These are phyloP conservation scores for Trypoxylus dichotomus DNA, from an alignment of 1,140 invertebrate genomes.

Conservation along the genomic window DNA sequence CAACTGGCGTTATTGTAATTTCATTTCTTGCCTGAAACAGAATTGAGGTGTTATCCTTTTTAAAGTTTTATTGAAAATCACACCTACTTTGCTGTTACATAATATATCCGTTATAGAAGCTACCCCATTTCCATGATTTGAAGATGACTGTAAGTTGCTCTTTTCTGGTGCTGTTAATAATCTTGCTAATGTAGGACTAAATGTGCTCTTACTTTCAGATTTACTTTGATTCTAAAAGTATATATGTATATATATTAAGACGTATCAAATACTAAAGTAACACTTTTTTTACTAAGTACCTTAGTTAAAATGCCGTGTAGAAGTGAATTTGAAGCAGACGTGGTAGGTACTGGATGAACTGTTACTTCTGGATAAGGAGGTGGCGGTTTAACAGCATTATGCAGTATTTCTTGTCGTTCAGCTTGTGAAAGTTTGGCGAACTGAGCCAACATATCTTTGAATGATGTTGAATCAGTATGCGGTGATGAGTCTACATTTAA, in stretches of 20 bases:
- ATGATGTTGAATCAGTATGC: slow-evolving; percentile 56
- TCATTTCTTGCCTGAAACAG: slow-evolving; percentile 52
- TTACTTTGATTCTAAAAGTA: slow-evolving; percentile 49
- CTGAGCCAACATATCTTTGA: slow-evolving; percentile 77
- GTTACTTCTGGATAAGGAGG: slow-evolving; percentile 78
- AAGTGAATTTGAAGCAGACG: slow-evolving; percentile 63
- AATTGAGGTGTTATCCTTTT: neutral
- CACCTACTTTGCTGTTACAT: slow-evolving; percentile 63
- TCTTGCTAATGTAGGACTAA: slow-evolving; percentile 77
- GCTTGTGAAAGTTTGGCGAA: slow-evolving; percentile 66
- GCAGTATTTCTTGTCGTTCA: slow-evolving; percentile 56
- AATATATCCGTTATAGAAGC: slow-evolving; percentile 64
- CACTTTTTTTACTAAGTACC: slow-evolving; percentile 46
- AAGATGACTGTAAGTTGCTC: slow-evolving; percentile 49
- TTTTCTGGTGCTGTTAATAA: slow-evolving; percentile 71
- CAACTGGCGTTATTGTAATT: slow-evolving; percentile 63
- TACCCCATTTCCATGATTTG: slow-evolving; percentile 38
- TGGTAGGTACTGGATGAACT: slow-evolving; percentile 65
- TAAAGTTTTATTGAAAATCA: neutral
- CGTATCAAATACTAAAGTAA: too few species aligned
- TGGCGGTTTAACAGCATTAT: slow-evolving; percentile 53
- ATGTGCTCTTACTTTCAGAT: slow-evolving; percentile 59
- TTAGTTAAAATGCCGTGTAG: slow-evolving; percentile 76
- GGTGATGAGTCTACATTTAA: neutral
- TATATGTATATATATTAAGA: too few species aligned